Base-by-base conservation (phyloP, 92 coral and sea anemone genomes). In the Micromussa lordhowensis region DNA sequence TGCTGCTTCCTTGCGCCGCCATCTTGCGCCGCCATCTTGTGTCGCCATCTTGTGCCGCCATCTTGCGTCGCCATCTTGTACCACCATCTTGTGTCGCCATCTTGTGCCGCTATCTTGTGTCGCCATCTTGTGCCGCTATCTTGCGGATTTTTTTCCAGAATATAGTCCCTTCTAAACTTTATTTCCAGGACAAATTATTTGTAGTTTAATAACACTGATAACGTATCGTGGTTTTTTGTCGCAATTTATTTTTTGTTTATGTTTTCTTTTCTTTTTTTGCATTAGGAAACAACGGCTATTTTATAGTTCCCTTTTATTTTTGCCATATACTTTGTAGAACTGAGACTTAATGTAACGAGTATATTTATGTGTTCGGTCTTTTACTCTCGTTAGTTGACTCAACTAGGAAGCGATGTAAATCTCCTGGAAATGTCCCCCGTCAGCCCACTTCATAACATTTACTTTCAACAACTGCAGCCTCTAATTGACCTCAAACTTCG, bases 401-500 rank as follows among this genome's bases (percentile, higher is more conserved):
- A 85, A 79, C 93, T 96, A 7, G 99, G 99, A 18, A 95, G 92
- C 81, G 87, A 84, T 54, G 61, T 97, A 21, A 90, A 93, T 82
- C 88, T 86, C 38, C 77, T 81, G 57, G 82, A 77, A 10, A 87
- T 84, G 82, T 90, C 92, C 28, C 94, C 96, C 28, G 84, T 91
- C 18, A 86, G 86, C 22, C 96, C 98, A 3, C 79, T 90, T 38
- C 84, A 73, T 28, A 90, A 96, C 88, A 86, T 96, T 88, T 94
- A 96, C 90, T 84, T 96, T 18, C 78, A 87, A 22, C 99, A 96
- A 68, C 80, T 91, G 53, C 82, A 66, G 36, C 88, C 81, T 32
- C 66, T 96, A 51, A 92, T 93, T 73, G 98, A 96, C 84, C 82
- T 93, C 70, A 98, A 96, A 79, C 91, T 98, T 21, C 94, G 99